Evolutionary conservation across 2,797 vertebrate species (phyloP).

Genomic region (Pelobates cultripes): DNA sequence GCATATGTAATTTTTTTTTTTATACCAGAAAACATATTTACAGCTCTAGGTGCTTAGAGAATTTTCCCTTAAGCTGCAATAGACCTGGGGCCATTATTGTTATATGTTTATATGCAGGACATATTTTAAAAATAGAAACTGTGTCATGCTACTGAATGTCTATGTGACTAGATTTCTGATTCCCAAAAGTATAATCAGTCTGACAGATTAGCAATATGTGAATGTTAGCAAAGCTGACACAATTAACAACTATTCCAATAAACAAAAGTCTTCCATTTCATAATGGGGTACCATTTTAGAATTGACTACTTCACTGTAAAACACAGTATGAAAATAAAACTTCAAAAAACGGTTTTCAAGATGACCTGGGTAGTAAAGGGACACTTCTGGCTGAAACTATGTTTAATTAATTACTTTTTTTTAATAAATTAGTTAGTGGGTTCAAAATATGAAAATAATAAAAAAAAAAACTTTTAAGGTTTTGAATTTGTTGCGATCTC

Average conservation of each 20-base stretch:
- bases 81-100: constrained; percentile 18
- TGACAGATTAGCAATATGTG: not conserved
- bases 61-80: constrained; percentile 22
- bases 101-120: constrained; percentile 20
- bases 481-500: no score
- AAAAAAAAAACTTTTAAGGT: no score
- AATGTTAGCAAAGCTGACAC: not conserved
- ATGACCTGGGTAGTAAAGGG: no score
- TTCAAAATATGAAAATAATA: no score
- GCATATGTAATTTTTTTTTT: not conserved
- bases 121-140: constrained; percentile 19
- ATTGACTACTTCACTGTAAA: no score
- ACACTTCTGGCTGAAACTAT: no score
- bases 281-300: no score
- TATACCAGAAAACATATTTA: not conserved
- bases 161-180: constrained; percentile 3
- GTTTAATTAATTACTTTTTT: no score
- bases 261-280: not conserved
- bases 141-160: constrained; percentile 2
- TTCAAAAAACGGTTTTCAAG: no score
- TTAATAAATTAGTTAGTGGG: no score
- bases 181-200: not conserved
- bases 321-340: no score
- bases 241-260: not conserved
- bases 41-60: constrained; percentile 1